phyloP scores from a whole-genome alignment of 2,113 vertebrate genomes.

The Trinectes maculatus region DNA sequence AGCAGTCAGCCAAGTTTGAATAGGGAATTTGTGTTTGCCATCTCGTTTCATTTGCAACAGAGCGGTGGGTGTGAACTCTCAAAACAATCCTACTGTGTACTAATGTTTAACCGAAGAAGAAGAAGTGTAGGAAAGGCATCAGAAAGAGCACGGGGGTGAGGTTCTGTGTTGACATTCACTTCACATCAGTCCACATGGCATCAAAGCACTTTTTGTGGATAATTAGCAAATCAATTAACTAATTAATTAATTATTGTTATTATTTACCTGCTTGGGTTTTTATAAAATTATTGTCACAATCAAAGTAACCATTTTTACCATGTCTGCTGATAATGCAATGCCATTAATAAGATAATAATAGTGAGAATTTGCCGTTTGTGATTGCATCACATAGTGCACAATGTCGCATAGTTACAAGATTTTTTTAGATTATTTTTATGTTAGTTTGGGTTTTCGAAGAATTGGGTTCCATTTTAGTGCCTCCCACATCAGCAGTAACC shows the following conservation, averaged over 20 bases:
- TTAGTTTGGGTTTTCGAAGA: not conserved
- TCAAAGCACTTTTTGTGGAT: not conserved
- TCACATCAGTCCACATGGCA: slow-evolving; percentile 14
- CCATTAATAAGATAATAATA: too few relatives aligned
- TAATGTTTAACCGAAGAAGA: slow-evolving; percentile 21
- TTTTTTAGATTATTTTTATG: too few relatives aligned
- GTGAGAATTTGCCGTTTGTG: too few relatives aligned
- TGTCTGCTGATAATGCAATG: too few relatives aligned
- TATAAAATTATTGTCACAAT: not conserved
- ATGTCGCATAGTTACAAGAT: too few relatives aligned
- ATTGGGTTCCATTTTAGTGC: not conserved
- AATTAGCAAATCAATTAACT: too few relatives aligned
- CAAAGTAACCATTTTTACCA: too few relatives aligned
- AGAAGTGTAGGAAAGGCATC: not conserved
- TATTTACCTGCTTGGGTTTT: too few relatives aligned
- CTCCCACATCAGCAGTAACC: not conserved
- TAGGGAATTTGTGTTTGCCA: slow-evolving; percentile 24
- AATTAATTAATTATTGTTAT: not conserved
- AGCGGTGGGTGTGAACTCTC: slow-evolving; percentile 30
- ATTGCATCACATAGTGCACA: too few relatives aligned
- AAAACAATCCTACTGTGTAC: slow-evolving; percentile 29
- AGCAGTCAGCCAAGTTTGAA: slow-evolving; percentile 18
- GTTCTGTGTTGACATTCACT: slow-evolving; percentile 27
- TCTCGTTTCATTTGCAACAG: slow-evolving; percentile 28
- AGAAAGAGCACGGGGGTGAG: not conserved